Conservation (phyloP, 1,140 invertebrate genomes). For the Schlechtendalia chinensis region DNA sequence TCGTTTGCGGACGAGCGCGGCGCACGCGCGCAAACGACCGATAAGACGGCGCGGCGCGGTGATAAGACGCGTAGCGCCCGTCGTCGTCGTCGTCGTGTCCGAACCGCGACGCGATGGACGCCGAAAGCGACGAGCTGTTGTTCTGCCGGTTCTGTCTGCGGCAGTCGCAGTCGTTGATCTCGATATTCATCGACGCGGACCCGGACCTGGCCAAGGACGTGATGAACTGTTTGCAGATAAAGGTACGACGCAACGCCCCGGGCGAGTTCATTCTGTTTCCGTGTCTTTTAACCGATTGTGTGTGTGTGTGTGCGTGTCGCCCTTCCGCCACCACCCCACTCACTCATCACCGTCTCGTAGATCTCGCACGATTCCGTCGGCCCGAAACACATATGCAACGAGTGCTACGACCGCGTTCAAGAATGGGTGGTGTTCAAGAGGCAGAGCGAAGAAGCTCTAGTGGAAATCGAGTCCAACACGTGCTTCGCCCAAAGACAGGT, state of each 20-base stretch:
- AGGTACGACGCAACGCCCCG: too few relatives aligned
- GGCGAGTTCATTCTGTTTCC: constrained; percentile 4
- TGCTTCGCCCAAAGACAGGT: neutral
- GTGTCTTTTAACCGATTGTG: neutral
- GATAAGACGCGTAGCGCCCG: too few relatives aligned
- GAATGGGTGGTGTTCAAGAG: constrained; percentile 39
- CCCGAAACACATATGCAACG: constrained; percentile 35
- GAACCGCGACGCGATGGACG: too few relatives aligned
- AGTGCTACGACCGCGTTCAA: constrained; percentile 33
- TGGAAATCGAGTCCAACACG: constrained; percentile 18
- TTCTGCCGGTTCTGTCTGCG: constrained; percentile 39
- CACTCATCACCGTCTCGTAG: too few relatives aligned
- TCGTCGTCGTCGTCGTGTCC: too few relatives aligned
- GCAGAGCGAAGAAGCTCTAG: constrained; percentile 20
- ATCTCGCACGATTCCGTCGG: neutral
- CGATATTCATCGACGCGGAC: constrained; percentile 27
- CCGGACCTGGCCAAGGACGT: constrained; percentile 27
- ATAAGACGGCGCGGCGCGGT: too few relatives aligned
- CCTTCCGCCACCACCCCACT: too few relatives aligned
- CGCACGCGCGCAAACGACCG: too few relatives aligned
- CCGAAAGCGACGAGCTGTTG: constrained; percentile 8
- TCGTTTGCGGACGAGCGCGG: too few relatives aligned
- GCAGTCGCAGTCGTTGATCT: constrained; percentile 1
- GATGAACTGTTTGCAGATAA: constrained; percentile 37
- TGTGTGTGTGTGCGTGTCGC: too few relatives aligned